Evolutionary conservation across 2,113 vertebrate species (phyloP).

Genomic region (Peromyscus maniculatus): DNA sequence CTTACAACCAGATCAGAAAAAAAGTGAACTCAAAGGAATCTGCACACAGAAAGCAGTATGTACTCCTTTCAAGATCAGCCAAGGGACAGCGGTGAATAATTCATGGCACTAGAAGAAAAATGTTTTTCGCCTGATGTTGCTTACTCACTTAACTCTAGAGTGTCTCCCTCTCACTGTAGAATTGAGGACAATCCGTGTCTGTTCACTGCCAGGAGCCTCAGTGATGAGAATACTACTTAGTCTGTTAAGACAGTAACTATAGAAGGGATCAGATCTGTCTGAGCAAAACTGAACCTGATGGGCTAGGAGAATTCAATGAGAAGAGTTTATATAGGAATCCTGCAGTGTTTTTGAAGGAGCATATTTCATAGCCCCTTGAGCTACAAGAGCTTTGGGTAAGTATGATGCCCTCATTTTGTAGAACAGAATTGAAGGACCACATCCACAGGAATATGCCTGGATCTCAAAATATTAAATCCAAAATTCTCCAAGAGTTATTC

Average conservation of each 20-base stretch:
- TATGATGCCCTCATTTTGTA: not conserved
- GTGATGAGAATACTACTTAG: not conserved
- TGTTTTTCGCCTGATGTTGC: not conserved
- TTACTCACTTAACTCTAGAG: not conserved
- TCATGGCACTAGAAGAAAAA: too few species aligned
- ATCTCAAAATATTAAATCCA: not conserved
- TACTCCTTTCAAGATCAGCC: not conserved
- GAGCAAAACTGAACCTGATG: not conserved
- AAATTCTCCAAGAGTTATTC: not conserved
- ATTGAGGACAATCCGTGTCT: not conserved
- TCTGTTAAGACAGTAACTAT: not conserved
- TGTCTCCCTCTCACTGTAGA: not conserved
- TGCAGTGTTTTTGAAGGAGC: not conserved
- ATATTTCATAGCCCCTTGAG: not conserved
- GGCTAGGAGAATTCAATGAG: not conserved
- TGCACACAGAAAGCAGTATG: not conserved
- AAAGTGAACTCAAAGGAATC: not conserved
- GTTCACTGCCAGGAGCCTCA: not conserved
- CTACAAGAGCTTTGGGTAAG: not conserved
- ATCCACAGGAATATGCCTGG: not conserved
- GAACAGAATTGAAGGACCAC: not conserved
- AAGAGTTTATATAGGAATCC: not conserved
- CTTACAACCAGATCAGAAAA: not conserved
- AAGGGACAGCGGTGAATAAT: too few species aligned
- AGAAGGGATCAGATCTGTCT: not conserved